phyloP scores from a whole-genome alignment of 2,113 vertebrate genomes.

The Glaucidium brasilianum region DNA sequence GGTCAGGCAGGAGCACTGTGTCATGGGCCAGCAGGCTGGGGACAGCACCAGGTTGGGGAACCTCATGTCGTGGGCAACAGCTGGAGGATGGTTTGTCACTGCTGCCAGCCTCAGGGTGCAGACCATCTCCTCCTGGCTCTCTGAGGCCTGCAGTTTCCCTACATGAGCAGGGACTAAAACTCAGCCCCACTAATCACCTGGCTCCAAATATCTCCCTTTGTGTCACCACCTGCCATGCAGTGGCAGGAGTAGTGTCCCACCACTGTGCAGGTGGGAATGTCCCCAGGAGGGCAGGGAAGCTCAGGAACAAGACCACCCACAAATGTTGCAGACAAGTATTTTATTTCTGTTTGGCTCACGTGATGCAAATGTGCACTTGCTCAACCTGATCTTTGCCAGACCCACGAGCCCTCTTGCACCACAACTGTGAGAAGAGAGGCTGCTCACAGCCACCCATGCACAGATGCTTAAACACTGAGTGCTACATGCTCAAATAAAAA shows the following conservation, averaged over 20 bases:
- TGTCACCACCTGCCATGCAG: accelerated
- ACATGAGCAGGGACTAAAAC: neutral
- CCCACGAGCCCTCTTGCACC: accelerated
- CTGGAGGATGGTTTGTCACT: neutral
- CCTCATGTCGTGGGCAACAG: neutral
- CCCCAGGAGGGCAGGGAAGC: neutral
- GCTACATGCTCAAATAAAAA: neutral
- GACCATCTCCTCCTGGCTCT: neutral
- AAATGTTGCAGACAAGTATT: neutral
- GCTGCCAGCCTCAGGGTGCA: neutral
- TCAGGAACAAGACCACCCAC: neutral
- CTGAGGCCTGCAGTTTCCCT: neutral
- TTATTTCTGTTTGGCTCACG: neutral
- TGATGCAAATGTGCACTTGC: neutral
- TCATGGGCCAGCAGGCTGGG: neutral
- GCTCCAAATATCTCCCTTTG: neutral
- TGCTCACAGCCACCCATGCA: neutral
- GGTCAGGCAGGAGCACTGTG: neutral
- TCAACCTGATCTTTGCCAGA: neutral
- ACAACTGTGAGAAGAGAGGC: neutral
- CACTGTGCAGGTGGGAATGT: neutral
- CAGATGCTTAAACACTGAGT: neutral
- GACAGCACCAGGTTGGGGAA: neutral
- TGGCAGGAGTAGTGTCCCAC: accelerated
- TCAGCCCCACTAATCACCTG: constrained; percentile 1